Conservation (phyloP, 2,797 vertebrate genomes). For the Coluber constrictor region DNA sequence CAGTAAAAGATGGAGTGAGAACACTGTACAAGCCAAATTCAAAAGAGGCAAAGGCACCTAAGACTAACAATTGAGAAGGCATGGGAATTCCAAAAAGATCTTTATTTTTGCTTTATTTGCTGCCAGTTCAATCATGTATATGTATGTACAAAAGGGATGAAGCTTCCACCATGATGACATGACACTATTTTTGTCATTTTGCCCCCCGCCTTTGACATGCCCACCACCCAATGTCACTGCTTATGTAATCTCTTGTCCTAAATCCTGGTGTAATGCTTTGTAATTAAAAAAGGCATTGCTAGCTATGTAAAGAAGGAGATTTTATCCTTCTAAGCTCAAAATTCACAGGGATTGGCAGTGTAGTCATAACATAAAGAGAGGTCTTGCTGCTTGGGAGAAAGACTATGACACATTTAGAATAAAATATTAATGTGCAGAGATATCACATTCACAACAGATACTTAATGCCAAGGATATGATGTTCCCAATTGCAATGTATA, state of each 20-base stretch:
- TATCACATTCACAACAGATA: not conserved
- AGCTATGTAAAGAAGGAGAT: not conserved
- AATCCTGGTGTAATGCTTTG: not conserved
- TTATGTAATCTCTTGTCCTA: not conserved
- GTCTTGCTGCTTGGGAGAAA: not conserved
- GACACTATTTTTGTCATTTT: not conserved
- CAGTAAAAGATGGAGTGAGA: not conserved
- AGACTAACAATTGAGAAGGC: not conserved
- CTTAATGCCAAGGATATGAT: not conserved
- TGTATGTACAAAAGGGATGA: not conserved
- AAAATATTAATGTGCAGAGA: not conserved
- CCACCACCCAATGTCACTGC: not conserved
- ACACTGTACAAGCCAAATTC: not conserved
- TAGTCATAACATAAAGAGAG: not conserved
- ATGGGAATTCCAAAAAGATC: not conserved
- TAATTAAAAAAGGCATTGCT: not conserved
- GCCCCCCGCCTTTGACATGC: not conserved
- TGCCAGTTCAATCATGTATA: not conserved
- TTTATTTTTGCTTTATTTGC: not conserved
- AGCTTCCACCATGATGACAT: not conserved
- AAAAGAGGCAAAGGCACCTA: not conserved
- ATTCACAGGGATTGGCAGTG: not conserved
- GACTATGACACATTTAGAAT: not conserved
- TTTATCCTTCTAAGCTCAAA: not conserved
- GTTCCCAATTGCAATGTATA: not conserved